Evolutionary conservation across 2,888 invertebrate species (phyloP).

Genomic region (Nomada ruficornis): DNA sequence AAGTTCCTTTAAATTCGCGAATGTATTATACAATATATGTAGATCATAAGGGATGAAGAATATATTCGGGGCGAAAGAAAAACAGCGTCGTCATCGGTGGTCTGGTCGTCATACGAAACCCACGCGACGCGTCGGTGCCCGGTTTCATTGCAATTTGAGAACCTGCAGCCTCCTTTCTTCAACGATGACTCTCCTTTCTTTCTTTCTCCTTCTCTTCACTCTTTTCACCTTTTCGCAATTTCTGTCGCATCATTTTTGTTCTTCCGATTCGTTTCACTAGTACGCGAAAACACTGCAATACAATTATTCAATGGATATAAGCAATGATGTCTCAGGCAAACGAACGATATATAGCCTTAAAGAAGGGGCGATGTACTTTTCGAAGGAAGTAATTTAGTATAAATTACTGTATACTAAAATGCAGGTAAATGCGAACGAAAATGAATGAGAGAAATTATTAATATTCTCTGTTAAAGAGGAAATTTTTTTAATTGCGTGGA

Average conservation of each 20-base stretch:
- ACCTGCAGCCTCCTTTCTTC: constrained; percentile 75
- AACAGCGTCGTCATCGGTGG: constrained; percentile 82
- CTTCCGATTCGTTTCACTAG: not conserved
- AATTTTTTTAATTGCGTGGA: too few species aligned
- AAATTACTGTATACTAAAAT: too few species aligned
- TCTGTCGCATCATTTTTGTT: not conserved
- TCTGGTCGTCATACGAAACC: constrained; percentile 83
- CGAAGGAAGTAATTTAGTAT: too few species aligned
- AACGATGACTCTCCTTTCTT: constrained; percentile 61
- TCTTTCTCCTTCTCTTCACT: constrained; percentile 30
- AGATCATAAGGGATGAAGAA: constrained; percentile 37
- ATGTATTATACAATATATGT: not conserved
- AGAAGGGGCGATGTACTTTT: too few species aligned
- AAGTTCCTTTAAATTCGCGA: constrained; percentile 18
- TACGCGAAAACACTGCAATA: too few species aligned
- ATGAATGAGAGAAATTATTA: too few species aligned
- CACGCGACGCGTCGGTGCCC: constrained; percentile 79
- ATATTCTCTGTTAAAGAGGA: too few species aligned
- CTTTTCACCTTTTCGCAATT: constrained; percentile 25
- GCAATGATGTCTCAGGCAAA: too few species aligned
- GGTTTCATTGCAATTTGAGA: constrained; percentile 84
- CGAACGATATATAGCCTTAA: too few species aligned
- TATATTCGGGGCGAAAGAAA: constrained; percentile 58
- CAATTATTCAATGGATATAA: too few species aligned
- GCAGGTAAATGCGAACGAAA: too few species aligned